phyloP scores from a whole-genome alignment of 1,140 invertebrate genomes.

The Linepithema humile region DNA sequence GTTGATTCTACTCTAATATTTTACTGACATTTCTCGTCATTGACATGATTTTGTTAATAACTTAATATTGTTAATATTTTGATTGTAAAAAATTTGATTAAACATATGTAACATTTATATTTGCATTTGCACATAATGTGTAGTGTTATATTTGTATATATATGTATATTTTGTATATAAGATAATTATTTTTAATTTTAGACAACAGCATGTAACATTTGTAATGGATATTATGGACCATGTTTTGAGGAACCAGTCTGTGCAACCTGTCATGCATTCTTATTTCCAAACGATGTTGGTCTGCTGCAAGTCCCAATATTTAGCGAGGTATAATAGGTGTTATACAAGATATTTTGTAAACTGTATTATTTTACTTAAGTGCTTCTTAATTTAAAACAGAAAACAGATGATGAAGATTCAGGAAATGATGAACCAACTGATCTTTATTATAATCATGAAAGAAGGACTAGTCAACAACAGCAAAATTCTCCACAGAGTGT shows the following conservation, averaged over 20 bases:
- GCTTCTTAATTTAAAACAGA: constrained; percentile 82
- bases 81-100: too few relatives aligned
- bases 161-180: neutral
- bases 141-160: neutral
- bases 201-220: constrained; percentile 90
- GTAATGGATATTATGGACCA: constrained; percentile 96
- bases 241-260: constrained; percentile 97
- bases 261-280: constrained; percentile 95
- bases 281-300: constrained; percentile 92
- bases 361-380: neutral
- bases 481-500: constrained; percentile 74
- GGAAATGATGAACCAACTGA: constrained; percentile 97
- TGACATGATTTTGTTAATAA: too few relatives aligned
- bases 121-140: neutral
- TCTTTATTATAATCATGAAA: constrained; percentile 85
- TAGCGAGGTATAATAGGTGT: constrained; percentile 75
- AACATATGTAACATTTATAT: too few relatives aligned
- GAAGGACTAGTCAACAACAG: constrained; percentile 78
- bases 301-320: constrained; percentile 86
- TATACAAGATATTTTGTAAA: neutral
- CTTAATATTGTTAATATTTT: too few relatives aligned
- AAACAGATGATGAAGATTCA: constrained; percentile 96
- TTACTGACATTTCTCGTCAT: neutral
- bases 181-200: constrained; percentile 77
- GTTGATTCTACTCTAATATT: constrained; percentile 12